Evolutionary conservation across 92 coral and sea anemone genomes (phyloP), one percentile per base, ranked within the genome.

Genomic region (Pocillopora grandis): DNA sequence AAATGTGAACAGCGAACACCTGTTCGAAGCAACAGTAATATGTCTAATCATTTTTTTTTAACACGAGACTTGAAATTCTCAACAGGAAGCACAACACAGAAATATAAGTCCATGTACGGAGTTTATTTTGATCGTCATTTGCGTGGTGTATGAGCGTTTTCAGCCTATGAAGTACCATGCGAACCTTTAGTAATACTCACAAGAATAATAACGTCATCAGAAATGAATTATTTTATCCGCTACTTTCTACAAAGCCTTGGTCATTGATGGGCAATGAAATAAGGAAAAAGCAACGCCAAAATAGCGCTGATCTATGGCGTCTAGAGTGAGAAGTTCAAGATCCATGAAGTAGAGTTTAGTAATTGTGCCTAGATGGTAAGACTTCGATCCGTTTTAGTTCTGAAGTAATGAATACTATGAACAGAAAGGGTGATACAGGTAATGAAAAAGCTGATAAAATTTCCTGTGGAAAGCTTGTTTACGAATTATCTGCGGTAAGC

Each of bases 201-300:
- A 14, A 12, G 31, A 70, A 55, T 76, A 76, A 76, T 61, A 56
- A 60, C 58, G 12, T 76, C 69, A 76, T 76, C 57, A 27, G 68
- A 61, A 76, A 76, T n/a, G 69, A 18, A 58, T 20, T 9, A 23
- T 75, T 21, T 58, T 75, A 57, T 58, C 20, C 48, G 4, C 33
- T 58, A 36, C 49, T 7, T 19, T 16, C 52, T 31, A 19, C 0
- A 11, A 70, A 16, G 10, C 19, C 7, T 31, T 33, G 0, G 33
- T 33, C 2, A 0, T 16, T 37, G 3, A 1, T 0, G 19, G 23
- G 9, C 17, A 31, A 17, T 9, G 36, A 61, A 76, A 12, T 13
- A 48, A 11, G 49, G 31, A 75, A 75, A 63, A 56, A 19, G 14
- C 20, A 58, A 60, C 8, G 52, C 52, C 31, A 27, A 0, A 27